phyloP scores from a whole-genome alignment of 2,888 invertebrate species.

The Thysanoteuthis rhombus region DNA sequence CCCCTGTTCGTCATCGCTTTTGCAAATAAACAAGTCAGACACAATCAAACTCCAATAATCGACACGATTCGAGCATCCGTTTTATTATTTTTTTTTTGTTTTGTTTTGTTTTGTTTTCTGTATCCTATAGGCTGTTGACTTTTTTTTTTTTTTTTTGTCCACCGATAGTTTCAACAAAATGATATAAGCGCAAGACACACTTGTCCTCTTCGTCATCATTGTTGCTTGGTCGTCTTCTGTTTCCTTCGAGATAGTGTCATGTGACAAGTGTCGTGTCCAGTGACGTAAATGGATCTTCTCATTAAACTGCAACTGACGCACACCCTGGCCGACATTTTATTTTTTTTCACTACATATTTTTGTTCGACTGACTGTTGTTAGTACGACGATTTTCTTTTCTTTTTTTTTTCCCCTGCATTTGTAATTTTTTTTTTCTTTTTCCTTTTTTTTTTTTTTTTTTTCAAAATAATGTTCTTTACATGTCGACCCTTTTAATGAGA shows the following conservation, averaged over 20 bases:
- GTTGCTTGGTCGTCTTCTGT: neutral
- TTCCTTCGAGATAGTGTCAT: neutral
- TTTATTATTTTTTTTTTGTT: too few species aligned
- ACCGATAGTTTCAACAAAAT: too few species aligned
- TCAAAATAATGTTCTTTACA: neutral
- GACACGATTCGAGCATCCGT: too few species aligned
- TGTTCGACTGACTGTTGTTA: neutral
- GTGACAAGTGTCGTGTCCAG: neutral
- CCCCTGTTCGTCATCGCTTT: neutral
- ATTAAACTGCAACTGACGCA: neutral
- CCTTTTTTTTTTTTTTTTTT: neutral
- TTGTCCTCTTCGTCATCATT: neutral
- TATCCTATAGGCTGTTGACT: too few species aligned
- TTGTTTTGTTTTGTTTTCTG: too few species aligned
- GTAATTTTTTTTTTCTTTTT: neutral
- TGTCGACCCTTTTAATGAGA: neutral
- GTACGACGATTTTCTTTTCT: neutral
- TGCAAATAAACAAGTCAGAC: too few species aligned
- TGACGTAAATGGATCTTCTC: neutral
- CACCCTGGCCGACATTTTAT: neutral
- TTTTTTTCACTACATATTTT: neutral
- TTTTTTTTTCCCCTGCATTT: neutral
- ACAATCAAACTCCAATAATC: too few species aligned
- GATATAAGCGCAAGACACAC: too few species aligned
- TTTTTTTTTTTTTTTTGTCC: too few species aligned